These are phyloP conservation scores for Melitaea cinxia DNA, from an alignment of 1,140 invertebrate genomes.

Conservation along the genomic window DNA sequence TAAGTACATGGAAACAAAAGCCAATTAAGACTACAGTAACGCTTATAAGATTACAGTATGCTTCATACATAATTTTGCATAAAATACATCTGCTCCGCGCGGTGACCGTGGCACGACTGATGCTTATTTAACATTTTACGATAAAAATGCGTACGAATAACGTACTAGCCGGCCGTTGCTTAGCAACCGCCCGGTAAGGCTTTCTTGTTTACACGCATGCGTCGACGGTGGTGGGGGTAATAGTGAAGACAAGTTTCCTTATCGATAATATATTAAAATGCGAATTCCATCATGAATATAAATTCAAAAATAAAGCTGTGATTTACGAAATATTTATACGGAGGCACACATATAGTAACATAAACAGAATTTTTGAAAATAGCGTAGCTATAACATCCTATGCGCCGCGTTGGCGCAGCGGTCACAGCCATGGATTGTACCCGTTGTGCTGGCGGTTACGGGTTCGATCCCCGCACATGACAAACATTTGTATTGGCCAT, in stretches of 20 bases:
- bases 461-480: too few species aligned
- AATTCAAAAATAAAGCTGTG: too few species aligned
- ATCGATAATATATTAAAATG: conserved; percentile 37
- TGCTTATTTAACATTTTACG: conserved; percentile 27
- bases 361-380: too few species aligned
- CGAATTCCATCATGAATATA: too few species aligned
- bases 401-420: too few species aligned
- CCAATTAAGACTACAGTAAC: too few species aligned
- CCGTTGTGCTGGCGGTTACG: too few species aligned
- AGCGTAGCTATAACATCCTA: too few species aligned
- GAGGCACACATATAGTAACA: too few species aligned
- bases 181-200: conserved; percentile 49
- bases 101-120: conserved; percentile 36
- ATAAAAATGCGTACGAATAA: conserved; percentile 17
- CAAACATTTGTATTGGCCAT: too few species aligned
- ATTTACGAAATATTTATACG: too few species aligned
- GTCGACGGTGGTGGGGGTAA: conserved; percentile 3
- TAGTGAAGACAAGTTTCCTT: conserved; percentile 17
- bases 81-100: background rate
- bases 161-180: conserved; percentile 53
- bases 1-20: background rate
- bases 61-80: background rate
- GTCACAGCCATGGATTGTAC: too few species aligned
- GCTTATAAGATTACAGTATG: background rate
- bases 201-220: conserved; percentile 29